phyloP scores from a whole-genome alignment of 2,797 vertebrate genomes.

The Jordanella pulchra region DNA sequence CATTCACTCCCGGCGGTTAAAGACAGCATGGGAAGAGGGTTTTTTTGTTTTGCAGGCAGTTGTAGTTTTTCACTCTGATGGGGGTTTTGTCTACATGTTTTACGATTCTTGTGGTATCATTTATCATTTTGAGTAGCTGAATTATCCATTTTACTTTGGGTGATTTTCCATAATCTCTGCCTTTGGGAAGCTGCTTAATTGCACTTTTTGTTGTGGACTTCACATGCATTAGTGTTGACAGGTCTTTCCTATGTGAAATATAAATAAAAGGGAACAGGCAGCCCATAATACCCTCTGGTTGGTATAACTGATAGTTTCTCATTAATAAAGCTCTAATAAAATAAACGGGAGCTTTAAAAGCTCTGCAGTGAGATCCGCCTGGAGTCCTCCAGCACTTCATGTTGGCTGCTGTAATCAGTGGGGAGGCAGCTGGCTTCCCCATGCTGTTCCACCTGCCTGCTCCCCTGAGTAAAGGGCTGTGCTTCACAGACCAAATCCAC shows the following conservation, averaged over 20 bases:
- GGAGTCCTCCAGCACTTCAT: constrained; percentile 39
- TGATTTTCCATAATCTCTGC: constrained; percentile 64
- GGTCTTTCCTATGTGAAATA: constrained; percentile 32
- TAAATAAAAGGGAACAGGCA: constrained; percentile 32
- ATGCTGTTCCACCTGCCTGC: constrained; percentile 74
- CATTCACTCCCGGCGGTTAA: constrained; percentile 37
- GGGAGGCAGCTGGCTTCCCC: constrained; percentile 73
- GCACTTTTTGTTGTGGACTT: constrained; percentile 45
- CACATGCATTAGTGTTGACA: constrained; percentile 19
- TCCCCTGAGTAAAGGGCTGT: constrained; percentile 71
- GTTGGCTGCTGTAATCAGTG: constrained; percentile 70
- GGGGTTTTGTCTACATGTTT: constrained; percentile 47
- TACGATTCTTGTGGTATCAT: constrained; percentile 56
- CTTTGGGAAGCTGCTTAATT: constrained; percentile 57
- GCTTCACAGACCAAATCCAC: constrained; percentile 75
- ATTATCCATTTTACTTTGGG: constrained; percentile 57
- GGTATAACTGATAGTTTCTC: constrained; percentile 43
- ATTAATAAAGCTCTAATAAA: constrained; percentile 63
- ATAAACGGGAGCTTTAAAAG: constrained; percentile 45
- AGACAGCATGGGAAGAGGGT: constrained; percentile 13
- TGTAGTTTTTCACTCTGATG: constrained; percentile 52
- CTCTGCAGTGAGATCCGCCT: constrained; percentile 45
- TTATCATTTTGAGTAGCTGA: constrained; percentile 48
- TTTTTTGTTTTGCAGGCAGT: constrained; percentile 38
- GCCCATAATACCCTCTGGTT: constrained; percentile 43